A percentile compares a stretch with the other conserved stretches of the same genome.
Conservation (phyloP, 2,797 vertebrate species). For the Psittacula derbiana region DNA sequence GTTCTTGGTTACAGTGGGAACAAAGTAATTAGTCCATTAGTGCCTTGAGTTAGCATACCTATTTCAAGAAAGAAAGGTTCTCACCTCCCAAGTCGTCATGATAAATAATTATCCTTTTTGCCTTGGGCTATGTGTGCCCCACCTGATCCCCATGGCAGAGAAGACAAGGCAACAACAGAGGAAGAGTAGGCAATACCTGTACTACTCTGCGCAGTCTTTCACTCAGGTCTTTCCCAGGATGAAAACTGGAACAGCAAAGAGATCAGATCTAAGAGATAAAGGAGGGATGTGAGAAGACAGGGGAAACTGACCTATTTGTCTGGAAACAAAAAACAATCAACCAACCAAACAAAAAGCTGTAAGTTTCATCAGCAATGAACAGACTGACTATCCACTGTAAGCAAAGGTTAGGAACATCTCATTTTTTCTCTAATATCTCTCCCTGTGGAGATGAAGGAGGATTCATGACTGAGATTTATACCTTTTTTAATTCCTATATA, state of each 20-base stretch:
- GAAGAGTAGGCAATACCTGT: neutral
- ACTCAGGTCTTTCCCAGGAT: neutral
- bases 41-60: neutral
- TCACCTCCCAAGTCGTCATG: neutral
- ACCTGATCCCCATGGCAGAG: neutral
- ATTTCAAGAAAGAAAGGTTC: neutral
- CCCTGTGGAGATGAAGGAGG: neutral
- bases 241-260: neutral
- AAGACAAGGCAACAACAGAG: neutral
- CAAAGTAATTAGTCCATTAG: neutral
- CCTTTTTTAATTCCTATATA: neutral
- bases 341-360: accelerated
- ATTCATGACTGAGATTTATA: neutral
- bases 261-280: neutral
- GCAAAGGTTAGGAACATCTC: neutral
- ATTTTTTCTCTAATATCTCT: neutral
- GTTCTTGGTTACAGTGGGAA: neutral
- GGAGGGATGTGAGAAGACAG: neutral
- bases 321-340: neutral
- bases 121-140: neutral
- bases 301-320: neutral
- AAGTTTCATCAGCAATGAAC: neutral
- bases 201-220: neutral
- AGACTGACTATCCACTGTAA: neutral
- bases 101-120: neutral